Conservation (phyloP, 2,888 invertebrate genomes). For the Chamaedrilus cognettii region DNA sequence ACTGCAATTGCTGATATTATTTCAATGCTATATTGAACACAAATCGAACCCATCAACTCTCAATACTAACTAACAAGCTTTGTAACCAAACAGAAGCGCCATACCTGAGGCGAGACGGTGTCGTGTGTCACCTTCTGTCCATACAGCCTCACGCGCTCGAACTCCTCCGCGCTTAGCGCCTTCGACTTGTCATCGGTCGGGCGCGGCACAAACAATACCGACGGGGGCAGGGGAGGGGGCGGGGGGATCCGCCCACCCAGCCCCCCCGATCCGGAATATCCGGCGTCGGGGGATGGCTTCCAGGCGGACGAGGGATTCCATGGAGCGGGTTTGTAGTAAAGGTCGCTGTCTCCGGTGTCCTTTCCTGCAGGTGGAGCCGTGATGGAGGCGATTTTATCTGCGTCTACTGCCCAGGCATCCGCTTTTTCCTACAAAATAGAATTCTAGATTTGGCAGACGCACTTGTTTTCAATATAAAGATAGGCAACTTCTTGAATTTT, state of each 20-base stretch:
- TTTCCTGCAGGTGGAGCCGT: too few species aligned
- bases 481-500: too few species aligned
- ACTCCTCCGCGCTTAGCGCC: slow-evolving; percentile 49
- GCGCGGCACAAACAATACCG: slow-evolving; percentile 16
- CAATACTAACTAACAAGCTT: too few species aligned
- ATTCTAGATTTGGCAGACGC: too few species aligned
- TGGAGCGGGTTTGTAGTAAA: slow-evolving; percentile 28
- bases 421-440: too few species aligned
- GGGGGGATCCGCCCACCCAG: slow-evolving; percentile 24
- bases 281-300: not conserved
- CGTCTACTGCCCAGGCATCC: not conserved
- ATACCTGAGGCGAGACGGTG: slow-evolving; percentile 44
- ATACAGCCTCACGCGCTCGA: slow-evolving; percentile 49
- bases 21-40: too few species aligned
- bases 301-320: slow-evolving; percentile 18
- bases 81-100: too few species aligned
- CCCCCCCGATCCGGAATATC: not conserved
- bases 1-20: too few species aligned
- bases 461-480: too few species aligned
- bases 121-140: slow-evolving; percentile 48
- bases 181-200: slow-evolving; percentile 27
- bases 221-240: slow-evolving; percentile 27
- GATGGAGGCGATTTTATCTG: not conserved
- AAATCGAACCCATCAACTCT: too few species aligned
- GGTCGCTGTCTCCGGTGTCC: slow-evolving; percentile 15